phyloP scores from a whole-genome alignment of 2,888 invertebrate genomes.

The Eilema depressum region DNA sequence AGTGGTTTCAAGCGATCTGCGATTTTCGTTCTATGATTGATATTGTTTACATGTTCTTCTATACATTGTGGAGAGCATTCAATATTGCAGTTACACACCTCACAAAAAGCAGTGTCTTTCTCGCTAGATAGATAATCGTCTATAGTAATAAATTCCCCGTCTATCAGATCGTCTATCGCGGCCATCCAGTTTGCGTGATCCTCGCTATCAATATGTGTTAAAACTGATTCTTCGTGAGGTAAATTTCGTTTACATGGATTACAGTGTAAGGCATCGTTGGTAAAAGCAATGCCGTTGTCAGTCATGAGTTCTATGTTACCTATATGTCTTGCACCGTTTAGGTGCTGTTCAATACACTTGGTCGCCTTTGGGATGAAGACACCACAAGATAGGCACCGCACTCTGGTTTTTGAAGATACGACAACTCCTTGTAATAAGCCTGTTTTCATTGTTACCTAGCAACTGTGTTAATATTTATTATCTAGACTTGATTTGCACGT shows the following conservation, averaged over 20 bases:
- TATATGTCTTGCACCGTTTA: conserved; percentile 71
- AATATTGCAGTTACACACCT: conserved; percentile 62
- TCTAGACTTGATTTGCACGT: conserved; percentile 11
- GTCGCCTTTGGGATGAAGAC: conserved; percentile 73
- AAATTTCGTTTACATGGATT: conserved; percentile 65
- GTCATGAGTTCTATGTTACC: conserved; percentile 69
- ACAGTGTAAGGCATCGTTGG: conserved; percentile 62
- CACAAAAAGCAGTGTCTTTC: conserved; percentile 65
- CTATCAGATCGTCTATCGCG: conserved; percentile 68
- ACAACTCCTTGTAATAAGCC: conserved; percentile 67
- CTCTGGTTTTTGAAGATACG: conserved; percentile 69
- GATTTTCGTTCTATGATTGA: conserved; percentile 64
- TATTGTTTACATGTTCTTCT: conserved; percentile 68
- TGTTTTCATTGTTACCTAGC: conserved; percentile 67
- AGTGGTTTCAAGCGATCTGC: conserved; percentile 66
- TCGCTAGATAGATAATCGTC: conserved; percentile 65
- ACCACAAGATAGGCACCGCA: conserved; percentile 73
- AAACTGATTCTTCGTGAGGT: conserved; percentile 63
- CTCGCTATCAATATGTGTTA: conserved; percentile 65
- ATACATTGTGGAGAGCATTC: conserved; percentile 61
- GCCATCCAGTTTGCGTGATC: conserved; percentile 71
- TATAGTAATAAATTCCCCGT: conserved; percentile 69
- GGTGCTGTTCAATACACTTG: conserved; percentile 76
- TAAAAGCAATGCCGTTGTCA: conserved; percentile 66
- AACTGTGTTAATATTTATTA: conserved; percentile 2